Conservation (phyloP, 2,113 vertebrate species). For the Colistium nudipinnis region DNA sequence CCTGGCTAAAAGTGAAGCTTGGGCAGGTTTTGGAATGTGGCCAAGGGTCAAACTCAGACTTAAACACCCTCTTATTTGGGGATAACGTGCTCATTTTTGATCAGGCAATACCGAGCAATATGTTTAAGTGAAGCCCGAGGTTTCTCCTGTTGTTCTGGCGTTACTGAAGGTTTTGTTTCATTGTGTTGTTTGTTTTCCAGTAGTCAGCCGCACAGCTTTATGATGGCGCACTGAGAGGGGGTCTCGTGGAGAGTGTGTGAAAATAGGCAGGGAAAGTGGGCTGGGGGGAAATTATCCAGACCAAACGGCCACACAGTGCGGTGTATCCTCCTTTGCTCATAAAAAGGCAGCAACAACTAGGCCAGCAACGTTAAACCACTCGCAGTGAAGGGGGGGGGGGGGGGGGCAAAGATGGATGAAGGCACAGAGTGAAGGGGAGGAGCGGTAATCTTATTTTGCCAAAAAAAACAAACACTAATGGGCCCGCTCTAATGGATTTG, state of each 20-base stretch:
- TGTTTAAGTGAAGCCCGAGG: conserved; percentile 2
- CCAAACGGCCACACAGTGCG: neutral
- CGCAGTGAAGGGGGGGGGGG: too few relatives aligned
- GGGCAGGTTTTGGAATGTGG: conserved; percentile 45
- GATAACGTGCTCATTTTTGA: conserved; percentile 17
- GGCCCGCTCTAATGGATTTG: conserved; percentile 36
- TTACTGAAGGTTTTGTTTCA: neutral
- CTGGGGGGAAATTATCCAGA: conserved; percentile 25
- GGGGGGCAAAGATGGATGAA: conserved; percentile 43
- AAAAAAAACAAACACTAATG: conserved; percentile 35
- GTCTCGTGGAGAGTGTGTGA: neutral
- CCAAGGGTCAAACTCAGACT: conserved; percentile 54
- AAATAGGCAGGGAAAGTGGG: neutral
- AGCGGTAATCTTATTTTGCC: conserved; percentile 47
- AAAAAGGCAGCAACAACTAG: conserved; percentile 36
- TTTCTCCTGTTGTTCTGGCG: too few relatives aligned
- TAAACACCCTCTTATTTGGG: neutral
- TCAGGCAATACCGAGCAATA: conserved; percentile 5
- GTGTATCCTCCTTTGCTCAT: conserved; percentile 21
- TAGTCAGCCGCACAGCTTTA: conserved; percentile 1
- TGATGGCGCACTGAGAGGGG: neutral
- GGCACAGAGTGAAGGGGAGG: conserved; percentile 23
- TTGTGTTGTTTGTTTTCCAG: conserved; percentile 1
- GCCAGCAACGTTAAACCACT: conserved; percentile 23
- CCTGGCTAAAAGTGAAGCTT: conserved; percentile 30